These are phyloP conservation scores for Sitta carolinensis DNA, from an alignment of 2,797 vertebrate species.

Conservation along the genomic window DNA sequence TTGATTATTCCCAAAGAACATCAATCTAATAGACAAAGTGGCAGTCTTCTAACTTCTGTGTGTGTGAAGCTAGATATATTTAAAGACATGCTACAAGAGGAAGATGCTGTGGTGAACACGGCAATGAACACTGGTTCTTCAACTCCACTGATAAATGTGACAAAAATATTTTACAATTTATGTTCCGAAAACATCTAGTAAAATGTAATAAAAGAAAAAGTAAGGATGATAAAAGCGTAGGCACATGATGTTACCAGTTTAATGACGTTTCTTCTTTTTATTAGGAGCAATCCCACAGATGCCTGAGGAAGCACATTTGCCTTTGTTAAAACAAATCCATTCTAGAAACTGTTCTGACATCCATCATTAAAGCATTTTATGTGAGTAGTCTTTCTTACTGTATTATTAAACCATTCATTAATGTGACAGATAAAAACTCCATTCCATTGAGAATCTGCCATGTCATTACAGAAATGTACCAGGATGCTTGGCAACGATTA, in stretches of 20 bases:
- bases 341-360: constrained; percentile 47
- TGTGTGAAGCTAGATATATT: not conserved
- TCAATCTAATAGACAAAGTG: not conserved
- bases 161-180: not conserved
- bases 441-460: constrained; percentile 12
- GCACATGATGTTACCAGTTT: constrained; percentile 5
- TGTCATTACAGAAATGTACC: not conserved
- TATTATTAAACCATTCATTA: constrained; percentile 69
- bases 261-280: constrained; percentile 25
- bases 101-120: not conserved
- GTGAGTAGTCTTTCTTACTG: constrained; percentile 36
- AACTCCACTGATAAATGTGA: not conserved
- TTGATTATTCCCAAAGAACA: not conserved
- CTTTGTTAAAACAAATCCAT: constrained; percentile 46
- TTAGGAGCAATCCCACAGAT: constrained; percentile 46
- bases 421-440: constrained; percentile 47
- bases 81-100: not conserved
- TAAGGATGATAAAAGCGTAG: not conserved
- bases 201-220: not conserved
- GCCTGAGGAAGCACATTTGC: constrained; percentile 50
- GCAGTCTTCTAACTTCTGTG: not conserved
- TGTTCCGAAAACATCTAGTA: constrained; percentile 10
- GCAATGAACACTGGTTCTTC: not conserved
- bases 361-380: constrained; percentile 50
- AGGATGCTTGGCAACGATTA: constrained; percentile 3